A percentile compares a stretch with the other conserved stretches of the same genome.
These are phyloP conservation scores for Fabriciana adippe DNA, from an alignment of 2,888 invertebrate species.

Conservation along the genomic window DNA sequence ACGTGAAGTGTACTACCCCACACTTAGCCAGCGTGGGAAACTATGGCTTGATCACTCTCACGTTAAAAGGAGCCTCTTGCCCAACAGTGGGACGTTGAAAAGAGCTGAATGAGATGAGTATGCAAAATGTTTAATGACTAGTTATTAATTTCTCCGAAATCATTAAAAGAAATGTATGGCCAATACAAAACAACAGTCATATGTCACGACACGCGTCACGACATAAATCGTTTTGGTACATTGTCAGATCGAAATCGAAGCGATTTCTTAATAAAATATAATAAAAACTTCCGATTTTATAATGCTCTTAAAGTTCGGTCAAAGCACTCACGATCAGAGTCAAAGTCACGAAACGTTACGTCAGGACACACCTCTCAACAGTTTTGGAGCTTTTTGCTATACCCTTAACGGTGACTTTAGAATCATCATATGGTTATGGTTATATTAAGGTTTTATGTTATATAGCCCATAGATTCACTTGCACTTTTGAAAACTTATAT, in stretches of 20 bases:
- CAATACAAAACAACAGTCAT: too few relatives aligned
- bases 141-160: too few relatives aligned
- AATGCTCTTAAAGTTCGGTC: slow-evolving; percentile 52
- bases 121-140: too few relatives aligned
- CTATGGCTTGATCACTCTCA: background rate
- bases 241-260: background rate
- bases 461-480: too few relatives aligned
- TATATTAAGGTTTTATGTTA: background rate
- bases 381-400: slow-evolving; percentile 46
- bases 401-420: slow-evolving; percentile 50
- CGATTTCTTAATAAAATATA: slow-evolving; percentile 9
- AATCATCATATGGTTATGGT: slow-evolving; percentile 1
- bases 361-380: slow-evolving; percentile 57
- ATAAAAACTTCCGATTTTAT: slow-evolving; percentile 12
- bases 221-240: too few relatives aligned
- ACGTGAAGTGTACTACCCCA: too few relatives aligned
- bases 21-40: background rate
- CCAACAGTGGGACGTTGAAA: too few relatives aligned
- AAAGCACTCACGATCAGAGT: slow-evolving; percentile 55
- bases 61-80: background rate
- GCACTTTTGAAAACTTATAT: too few relatives aligned
- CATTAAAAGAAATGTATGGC: too few relatives aligned
- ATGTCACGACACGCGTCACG: too few relatives aligned
- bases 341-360: slow-evolving; percentile 60
- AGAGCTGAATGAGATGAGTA: too few relatives aligned